Base-by-base conservation (phyloP, 2,113 vertebrate species). In the Rhagologus leucostigma region DNA sequence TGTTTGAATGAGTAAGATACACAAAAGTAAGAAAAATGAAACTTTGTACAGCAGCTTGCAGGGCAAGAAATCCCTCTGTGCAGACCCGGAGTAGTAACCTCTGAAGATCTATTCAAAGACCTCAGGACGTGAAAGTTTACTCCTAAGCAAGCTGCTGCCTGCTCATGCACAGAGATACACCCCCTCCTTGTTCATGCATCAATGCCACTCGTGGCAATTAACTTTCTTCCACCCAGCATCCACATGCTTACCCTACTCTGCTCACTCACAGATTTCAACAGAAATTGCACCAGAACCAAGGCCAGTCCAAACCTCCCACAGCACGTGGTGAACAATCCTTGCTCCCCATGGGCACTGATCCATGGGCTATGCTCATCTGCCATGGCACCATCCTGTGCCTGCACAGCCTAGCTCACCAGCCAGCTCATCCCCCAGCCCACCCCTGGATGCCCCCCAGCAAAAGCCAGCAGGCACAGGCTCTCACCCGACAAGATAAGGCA, bases 271-370 rank as follows among this genome's bases (percentile, higher is more conserved):
- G 10, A 78, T 52, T 67, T 13, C 57, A 89, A 22, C 10, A 79
- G 44, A 64, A 92, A 93, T 52, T 37, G 22, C 44, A 89, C 52
- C 62, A 42, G 29, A 87, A 62, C 10, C 49, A 60, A 94, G 53
- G 42, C n/a, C n/a, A 46, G 62, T 37, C 26, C 71, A 49, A 32
- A 65, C 4, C 13, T 82, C 69, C 37, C 74, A 56, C 6, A 2
- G 23, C 57, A 56, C 44, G 17, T 0, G 2, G 26, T 33, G 47
- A 95, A 41, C 32, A 52, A 13, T 18, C 26, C 89, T 52, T 2
- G 0, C 37, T 65, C n/a, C 33, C 47, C 16, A 19, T 0, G 0
- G 39, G 53, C 3, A 0, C 22, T 0, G 4, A 84, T 71, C 32
- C n/a, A 11, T 6, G 23, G n/a, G 39, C 26, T 52, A 24, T 2